Base-by-base conservation (phyloP, 2,113 vertebrate species). In the Calyptomena viridis region DNA sequence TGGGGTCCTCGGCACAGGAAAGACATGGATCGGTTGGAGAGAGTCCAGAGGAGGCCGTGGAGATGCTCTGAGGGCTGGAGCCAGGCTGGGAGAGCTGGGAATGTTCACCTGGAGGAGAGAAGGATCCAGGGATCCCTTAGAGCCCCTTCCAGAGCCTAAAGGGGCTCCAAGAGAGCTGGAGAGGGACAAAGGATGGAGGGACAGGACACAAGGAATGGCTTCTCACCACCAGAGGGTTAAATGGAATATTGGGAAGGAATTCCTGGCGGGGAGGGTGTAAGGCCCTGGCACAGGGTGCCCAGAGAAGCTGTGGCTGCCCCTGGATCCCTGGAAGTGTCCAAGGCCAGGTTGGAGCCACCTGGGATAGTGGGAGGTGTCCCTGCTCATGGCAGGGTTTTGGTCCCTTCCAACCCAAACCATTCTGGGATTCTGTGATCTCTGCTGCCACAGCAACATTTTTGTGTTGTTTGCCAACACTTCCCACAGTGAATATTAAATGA, bases 191-290 rank as follows among this genome's bases (percentile, higher is more conserved):
- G 55, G 0, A 4, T 46, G 64, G 55, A 69, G 66, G n/a, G 49
- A 63, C 56, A 63, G 74, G 12, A 31, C 42, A 22, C 31, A 37
- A 31, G 67, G 76, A 66, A 73, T 50, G 67, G 58, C 25, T 56
- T 39, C 10, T 31, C n/a, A 55, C 1, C 53, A 47, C 12, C n/a
- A 35, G 16, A 63, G 75, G n/a, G 56, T 40, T 11, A 4, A 50
- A 14, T 64, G 31, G 50, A 50, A 58, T 0, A 3, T 5, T 50
- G 31, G 35, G 49, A 6, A 35, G 1, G 0, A 79, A 72, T 63
- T 25, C 2, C 1, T 62, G 0, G 1, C 53, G 39, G 28, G 1
- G 55, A 40, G n/a, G 19, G 8, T 46, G 19, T 10, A 1, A 63
- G 8, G 21, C 8, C 21, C 12, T 72, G 67, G 68, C 35, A 31